Conservation (phyloP, 2,888 invertebrate species). For the Theodoxus fluviatilis region DNA sequence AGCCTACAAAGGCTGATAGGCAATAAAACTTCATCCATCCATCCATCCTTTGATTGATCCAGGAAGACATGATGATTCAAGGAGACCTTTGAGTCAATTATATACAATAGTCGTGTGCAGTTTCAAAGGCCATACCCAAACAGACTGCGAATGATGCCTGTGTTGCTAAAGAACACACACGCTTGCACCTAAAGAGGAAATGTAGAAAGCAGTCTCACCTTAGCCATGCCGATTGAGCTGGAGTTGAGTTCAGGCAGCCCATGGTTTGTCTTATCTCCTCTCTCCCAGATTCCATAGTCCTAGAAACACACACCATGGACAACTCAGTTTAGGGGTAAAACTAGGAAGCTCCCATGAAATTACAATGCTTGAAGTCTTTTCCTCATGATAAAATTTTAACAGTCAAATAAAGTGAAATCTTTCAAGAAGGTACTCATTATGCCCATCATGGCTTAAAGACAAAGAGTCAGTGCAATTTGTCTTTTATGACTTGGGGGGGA, state of each 20-base stretch:
- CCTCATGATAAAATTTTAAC: not conserved
- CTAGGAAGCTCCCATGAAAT: not conserved
- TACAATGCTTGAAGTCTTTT: not conserved
- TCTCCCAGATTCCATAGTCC: slow-evolving; percentile 99
- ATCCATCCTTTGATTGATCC: no score
- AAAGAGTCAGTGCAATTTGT: no score
- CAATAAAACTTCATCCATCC: no score
- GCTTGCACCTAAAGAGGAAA: not conserved
- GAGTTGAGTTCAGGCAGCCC: slow-evolving; percentile 98
- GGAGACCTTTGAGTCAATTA: no score
- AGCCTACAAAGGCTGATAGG: no score
- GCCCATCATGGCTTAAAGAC: not conserved
- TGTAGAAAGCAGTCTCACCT: slow-evolving; percentile 66
- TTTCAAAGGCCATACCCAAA: no score
- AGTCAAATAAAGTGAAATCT: not conserved
- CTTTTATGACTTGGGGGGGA: no score
- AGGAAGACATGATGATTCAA: no score
- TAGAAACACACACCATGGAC: slow-evolving; percentile 43
- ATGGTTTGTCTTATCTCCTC: slow-evolving; percentile 99
- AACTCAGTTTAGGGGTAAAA: not conserved
- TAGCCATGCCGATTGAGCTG: slow-evolving; percentile 99
- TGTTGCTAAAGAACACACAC: not conserved
- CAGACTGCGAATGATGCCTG: no score
- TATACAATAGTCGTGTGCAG: no score
- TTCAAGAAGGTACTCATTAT: not conserved